Percentiles rank a stretch among this genome's conserved stretches.
phyloP scores from a whole-genome alignment of 2,888 invertebrate genomes.

The Cremastobaeus sp. region DNA sequence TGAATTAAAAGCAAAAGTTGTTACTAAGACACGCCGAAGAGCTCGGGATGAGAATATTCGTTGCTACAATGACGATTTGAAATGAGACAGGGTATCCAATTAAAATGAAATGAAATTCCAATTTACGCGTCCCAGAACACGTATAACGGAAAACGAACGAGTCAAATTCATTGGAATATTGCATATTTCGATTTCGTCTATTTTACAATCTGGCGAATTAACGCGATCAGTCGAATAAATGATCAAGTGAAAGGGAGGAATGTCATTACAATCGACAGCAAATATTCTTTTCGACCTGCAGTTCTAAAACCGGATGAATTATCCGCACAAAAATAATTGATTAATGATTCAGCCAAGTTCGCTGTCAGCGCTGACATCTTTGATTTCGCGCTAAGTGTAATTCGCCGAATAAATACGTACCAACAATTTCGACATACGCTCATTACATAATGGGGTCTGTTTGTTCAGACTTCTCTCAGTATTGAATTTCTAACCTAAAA shows the following conservation, averaged over 20 bases:
- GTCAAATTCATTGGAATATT: constrained; percentile 68
- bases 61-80: constrained; percentile 48
- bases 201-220: constrained; percentile 41
- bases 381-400: constrained; percentile 25
- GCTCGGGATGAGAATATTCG: constrained; percentile 19
- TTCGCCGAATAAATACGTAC: constrained; percentile 29
- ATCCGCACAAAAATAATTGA: constrained; percentile 38
- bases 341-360: constrained; percentile 27
- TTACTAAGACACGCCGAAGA: constrained; percentile 34
- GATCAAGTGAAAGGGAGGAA: constrained; percentile 57
- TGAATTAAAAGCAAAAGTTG: constrained; percentile 52
- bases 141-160: constrained; percentile 59
- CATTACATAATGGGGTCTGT: no score
- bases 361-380: constrained; percentile 8
- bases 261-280: constrained; percentile 43
- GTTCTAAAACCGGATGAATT: constrained; percentile 45
- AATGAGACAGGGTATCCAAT: constrained; percentile 70
- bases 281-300: constrained; percentile 36
- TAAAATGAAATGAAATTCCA: constrained; percentile 73
- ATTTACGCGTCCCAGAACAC: constrained; percentile 60
- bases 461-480: no score
- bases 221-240: constrained; percentile 55
- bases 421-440: constrained; percentile 4
- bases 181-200: constrained; percentile 65
- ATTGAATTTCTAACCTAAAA: no score